These are phyloP conservation scores for Litocranius walleri DNA, from an alignment of 2,113 vertebrate genomes.

Conservation along the genomic window DNA sequence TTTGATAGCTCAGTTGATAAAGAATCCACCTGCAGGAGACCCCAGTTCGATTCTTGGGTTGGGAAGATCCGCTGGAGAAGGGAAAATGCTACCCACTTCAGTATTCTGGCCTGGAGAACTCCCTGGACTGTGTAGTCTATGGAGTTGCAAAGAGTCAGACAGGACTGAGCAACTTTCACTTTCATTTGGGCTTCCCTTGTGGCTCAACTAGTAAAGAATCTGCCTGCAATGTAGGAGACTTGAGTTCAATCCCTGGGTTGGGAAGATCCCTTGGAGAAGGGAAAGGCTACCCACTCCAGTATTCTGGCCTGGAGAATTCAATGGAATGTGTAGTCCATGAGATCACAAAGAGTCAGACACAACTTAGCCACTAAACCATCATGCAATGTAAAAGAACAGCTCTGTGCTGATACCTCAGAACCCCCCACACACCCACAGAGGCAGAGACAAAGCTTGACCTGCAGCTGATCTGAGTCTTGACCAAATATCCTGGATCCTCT, in stretches of 20 bases:
- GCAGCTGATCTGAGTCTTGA: neutral
- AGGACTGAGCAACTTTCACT: neutral
- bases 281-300: neutral
- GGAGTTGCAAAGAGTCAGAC: neutral
- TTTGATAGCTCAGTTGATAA: neutral
- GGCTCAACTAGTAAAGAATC: neutral
- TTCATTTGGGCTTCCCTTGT: neutral
- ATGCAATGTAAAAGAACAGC: neutral
- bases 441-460: neutral
- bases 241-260: neutral
- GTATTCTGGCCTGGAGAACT: neutral
- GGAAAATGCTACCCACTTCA: neutral
- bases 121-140: neutral
- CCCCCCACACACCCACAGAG: neutral
- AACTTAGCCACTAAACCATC: neutral
- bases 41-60: fast-evolving
- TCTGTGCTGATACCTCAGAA: neutral
- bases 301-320: neutral
- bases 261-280: neutral
- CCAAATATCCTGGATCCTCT: neutral
- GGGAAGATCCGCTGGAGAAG: neutral
- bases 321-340: neutral
- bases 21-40: neutral
- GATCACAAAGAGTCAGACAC: neutral
- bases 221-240: neutral